Evolutionary conservation across 1,140 invertebrate species (phyloP).

Genomic region (Orchestia grillus): DNA sequence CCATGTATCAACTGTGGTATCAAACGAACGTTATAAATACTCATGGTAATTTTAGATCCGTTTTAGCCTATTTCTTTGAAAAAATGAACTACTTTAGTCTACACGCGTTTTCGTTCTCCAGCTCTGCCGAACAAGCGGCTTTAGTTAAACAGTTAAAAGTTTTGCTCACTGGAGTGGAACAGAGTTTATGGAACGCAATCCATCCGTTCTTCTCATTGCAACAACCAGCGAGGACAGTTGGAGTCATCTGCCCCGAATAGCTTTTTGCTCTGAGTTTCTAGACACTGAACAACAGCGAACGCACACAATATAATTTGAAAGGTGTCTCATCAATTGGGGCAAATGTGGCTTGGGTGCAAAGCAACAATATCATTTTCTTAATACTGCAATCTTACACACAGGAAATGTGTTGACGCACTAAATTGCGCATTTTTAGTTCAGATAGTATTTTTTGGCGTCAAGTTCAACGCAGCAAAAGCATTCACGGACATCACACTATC

Average conservation of each 20-base stretch:
- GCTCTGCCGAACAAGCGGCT: neutral
- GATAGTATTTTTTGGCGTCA: neutral
- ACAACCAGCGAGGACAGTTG: neutral
- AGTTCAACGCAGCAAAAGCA: neutral
- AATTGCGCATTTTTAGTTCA: neutral
- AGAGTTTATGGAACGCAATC: neutral
- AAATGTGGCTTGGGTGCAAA: neutral
- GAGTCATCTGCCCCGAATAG: neutral
- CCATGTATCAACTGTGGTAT: too few relatives aligned
- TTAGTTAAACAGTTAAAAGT: neutral
- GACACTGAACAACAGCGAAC: neutral
- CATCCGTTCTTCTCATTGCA: neutral
- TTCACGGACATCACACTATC: neutral
- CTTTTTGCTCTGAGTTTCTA: neutral
- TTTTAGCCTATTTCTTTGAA: neutral
- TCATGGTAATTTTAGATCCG: too few relatives aligned
- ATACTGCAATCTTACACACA: neutral
- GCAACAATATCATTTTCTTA: neutral
- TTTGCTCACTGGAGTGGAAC: neutral
- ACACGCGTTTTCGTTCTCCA: neutral
- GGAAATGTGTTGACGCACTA: neutral
- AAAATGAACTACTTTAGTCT: neutral
- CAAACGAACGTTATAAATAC: too few relatives aligned
- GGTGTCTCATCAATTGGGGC: neutral
- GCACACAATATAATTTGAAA: neutral